phyloP scores from a whole-genome alignment of 1,140 invertebrate genomes.

The Colletes gigas region DNA sequence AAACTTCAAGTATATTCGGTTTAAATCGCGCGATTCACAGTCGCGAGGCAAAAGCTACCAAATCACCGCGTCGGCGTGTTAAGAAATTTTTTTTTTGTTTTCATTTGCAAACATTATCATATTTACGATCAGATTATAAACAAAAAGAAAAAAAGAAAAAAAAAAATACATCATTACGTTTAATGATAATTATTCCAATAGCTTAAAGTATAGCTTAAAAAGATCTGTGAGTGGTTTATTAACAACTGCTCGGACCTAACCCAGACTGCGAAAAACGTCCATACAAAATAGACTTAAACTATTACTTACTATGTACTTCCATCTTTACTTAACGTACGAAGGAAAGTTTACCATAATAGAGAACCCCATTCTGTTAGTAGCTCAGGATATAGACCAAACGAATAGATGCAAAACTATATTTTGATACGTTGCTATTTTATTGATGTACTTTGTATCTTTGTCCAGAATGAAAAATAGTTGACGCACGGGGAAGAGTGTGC shows the following conservation, averaged over 20 bases:
- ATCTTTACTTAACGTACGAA: slow-evolving; percentile 64
- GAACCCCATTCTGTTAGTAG: slow-evolving; percentile 71
- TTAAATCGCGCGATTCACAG: slow-evolving; percentile 63
- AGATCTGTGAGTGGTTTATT: slow-evolving; percentile 40
- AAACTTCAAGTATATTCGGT: slow-evolving; percentile 83
- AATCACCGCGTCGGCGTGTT: slow-evolving; percentile 8
- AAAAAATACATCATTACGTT: background rate
- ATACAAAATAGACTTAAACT: slow-evolving; percentile 61
- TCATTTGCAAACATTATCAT: slow-evolving; percentile 21
- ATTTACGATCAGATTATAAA: slow-evolving; percentile 21
- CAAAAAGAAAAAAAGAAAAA: no score
- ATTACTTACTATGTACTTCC: slow-evolving; percentile 69
- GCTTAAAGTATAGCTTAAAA: slow-evolving; percentile 4
- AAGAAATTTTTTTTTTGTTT: slow-evolving; percentile 26
- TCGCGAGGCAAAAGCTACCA: slow-evolving; percentile 15
- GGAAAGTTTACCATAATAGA: slow-evolving; percentile 57
- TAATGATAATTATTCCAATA: slow-evolving; percentile 11
- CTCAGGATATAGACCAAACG: slow-evolving; percentile 76
- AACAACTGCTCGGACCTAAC: background rate
- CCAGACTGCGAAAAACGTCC: slow-evolving; percentile 61
- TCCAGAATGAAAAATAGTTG: slow-evolving; percentile 43
- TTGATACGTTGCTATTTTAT: slow-evolving; percentile 80
- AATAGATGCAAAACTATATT: slow-evolving; percentile 77
- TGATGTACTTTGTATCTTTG: slow-evolving; percentile 62
- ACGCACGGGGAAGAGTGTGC: slow-evolving; percentile 61